Base-by-base conservation (phyloP, 2,888 invertebrate species). In the Leptothorax acervorum region DNA sequence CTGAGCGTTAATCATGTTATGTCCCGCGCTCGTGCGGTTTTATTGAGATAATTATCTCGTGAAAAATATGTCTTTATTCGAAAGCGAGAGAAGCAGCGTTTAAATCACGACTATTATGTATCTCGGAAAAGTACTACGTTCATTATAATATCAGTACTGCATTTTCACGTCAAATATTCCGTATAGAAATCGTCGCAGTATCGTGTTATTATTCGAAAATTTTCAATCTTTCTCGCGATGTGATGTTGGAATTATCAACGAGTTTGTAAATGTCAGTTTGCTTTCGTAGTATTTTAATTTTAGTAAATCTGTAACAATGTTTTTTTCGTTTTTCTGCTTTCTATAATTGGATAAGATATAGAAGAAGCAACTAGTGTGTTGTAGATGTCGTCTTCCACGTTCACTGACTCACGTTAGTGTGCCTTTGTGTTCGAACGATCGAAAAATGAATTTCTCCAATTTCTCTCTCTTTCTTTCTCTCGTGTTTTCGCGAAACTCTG, bases 1-100 rank as follows among this genome's bases (percentile, higher is more conserved):
- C 74, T 74, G 74, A 48, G 3, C 35, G 48, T 39, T 71, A 81
- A 81, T 73, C 48, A 35, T 28, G 48, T 81, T 81, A 60, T 31
- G 18, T 45, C 5, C 11, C 9, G 12, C 35, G 23, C 23, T 23
- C 9, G 57, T 12, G 9, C 18, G 12, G 11, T 48, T 73, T 48
- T 28, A 79, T 71, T 60, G 48, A 48, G 39, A 12, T 79, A 73
- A 79, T 79, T 48, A 60, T 12, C 2, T 45, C 45, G 12, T 12
- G 4, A 57, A 60, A 71, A 39, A 60, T 71, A 71, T 5, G 1
- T 18, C 28, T 57, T 31, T 5, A 6, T 53, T 6, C 4, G 3
- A 66, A 68, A 66, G 1, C n/a, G 28, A n/a, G n/a, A n/a, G n/a
- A 42, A 8, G 5, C 15, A 28, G 39, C 23, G 12, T 68, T 68